Evolutionary conservation across 2,888 invertebrate species (phyloP), one percentile per base, ranked within the genome.

Genomic region (Cyrtodaria siliqua): DNA sequence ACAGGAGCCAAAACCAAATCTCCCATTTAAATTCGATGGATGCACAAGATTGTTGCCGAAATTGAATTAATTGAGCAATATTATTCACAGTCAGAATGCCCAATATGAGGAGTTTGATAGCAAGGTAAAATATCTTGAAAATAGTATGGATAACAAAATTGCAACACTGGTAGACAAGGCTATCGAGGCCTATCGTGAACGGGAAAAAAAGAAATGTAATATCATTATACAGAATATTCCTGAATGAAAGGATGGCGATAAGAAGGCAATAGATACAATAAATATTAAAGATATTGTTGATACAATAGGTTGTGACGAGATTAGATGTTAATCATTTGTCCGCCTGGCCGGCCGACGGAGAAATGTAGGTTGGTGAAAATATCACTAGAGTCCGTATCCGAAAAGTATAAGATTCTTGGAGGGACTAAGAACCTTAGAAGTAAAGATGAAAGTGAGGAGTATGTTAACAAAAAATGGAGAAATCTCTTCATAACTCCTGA

Each of bases 161-260:
- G 52, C 4, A 52, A 52, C 18, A 24, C 50, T 52, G 52, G 63
- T 53, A 26, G 53, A 63, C 14, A 38, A 42, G 40, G 55, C 64
- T 3, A 62, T 74, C 47, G 29, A 52, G 18, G 6, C 18, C 4
- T 69, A n/a, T 27, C 40, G 52, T 1, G 69, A 69, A 12, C 18
- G 69, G 14, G 69, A 61, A 20, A 55, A 53, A n/a, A 23, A 62
- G 8, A 69, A 69, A 20, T 61, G 55, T 24, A 68, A 68, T 38
- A 47, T 68, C 4, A 60, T 68, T 12, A n/a, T 60, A 6, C 67
- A 67, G 40, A 67, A 67, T 29, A 38, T 67, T 24, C 67, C 57
- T 23, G 57, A 67, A 59, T 33, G 49, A 18, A 18, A 24, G 9
- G 16, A 23, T 38, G 18, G 26, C 12, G 23, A 27, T 14, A 4